These are phyloP conservation scores for Pentamera pediparva DNA, from an alignment of 53 echinoderm and acorn worm species.

Conservation along the genomic window DNA sequence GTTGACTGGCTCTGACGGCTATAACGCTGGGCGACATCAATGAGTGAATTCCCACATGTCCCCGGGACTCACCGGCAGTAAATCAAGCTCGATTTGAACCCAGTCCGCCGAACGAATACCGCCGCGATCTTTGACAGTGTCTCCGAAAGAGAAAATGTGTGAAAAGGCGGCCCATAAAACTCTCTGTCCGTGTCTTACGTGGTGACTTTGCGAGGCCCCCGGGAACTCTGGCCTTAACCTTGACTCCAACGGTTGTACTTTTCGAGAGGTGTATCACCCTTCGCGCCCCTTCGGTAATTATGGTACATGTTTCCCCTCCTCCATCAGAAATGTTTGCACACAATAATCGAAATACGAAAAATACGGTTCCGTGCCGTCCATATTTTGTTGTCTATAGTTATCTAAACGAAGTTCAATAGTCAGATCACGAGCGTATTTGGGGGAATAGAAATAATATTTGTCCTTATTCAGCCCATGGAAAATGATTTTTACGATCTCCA, in stretches of 20 bases:
- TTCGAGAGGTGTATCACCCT: conserved; percentile 15
- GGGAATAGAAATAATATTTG: too few relatives aligned
- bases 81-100: conserved; percentile 29
- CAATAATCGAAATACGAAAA: too few relatives aligned
- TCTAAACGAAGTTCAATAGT: too few relatives aligned
- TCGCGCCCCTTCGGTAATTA: too few relatives aligned
- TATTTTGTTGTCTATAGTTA: too few relatives aligned
- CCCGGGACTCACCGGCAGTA: neutral
- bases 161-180: conserved; percentile 37
- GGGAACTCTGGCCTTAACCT: conserved; percentile 30
- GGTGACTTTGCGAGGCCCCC: conserved; percentile 20
- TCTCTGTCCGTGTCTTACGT: conserved; percentile 29
- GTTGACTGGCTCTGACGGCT: conserved; percentile 6
- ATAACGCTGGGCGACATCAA: conserved; percentile 29
- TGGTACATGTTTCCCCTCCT: too few relatives aligned
- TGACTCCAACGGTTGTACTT: conserved; percentile 29
- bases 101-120: neutral
- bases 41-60: conserved; percentile 25
- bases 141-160: conserved; percentile 35
- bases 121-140: too few relatives aligned
- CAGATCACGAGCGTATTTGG: too few relatives aligned
- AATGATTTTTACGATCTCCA: too few relatives aligned
- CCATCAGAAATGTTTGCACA: too few relatives aligned
- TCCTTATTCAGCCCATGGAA: too few relatives aligned
- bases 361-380: too few relatives aligned